A percentile compares a stretch with the other conserved stretches of the same genome.
These are phyloP conservation scores for Albula glossodonta DNA, from an alignment of 2,113 vertebrate genomes.

Conservation along the genomic window DNA sequence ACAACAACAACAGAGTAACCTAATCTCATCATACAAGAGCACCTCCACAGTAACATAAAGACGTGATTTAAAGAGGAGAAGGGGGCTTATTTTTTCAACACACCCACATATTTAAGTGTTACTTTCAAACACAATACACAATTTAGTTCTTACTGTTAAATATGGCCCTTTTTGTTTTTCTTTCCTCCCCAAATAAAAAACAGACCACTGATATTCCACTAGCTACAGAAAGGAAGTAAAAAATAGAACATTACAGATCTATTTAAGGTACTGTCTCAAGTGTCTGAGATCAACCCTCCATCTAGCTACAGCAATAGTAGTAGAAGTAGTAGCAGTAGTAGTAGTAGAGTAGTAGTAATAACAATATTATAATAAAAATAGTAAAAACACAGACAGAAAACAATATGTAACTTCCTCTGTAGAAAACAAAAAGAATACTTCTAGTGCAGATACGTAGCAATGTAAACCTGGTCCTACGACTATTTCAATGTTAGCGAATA, in stretches of 20 bases:
- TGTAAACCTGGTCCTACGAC: slow-evolving; percentile 96
- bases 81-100: slow-evolving; percentile 21
- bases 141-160: slow-evolving; percentile 34
- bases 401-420: slow-evolving; percentile 64
- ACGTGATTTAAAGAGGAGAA: slow-evolving; percentile 15
- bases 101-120: slow-evolving; percentile 31
- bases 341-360: slow-evolving; percentile 58
- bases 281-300: slow-evolving; percentile 35
- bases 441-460: slow-evolving; percentile 94
- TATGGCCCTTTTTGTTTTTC: slow-evolving; percentile 27
- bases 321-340: slow-evolving; percentile 51
- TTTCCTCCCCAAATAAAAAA: slow-evolving; percentile 30
- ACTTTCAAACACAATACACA: slow-evolving; percentile 47
- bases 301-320: slow-evolving; percentile 64
- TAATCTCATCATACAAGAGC: slow-evolving; percentile 30
- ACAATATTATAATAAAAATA: slow-evolving; percentile 62
- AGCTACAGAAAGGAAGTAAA: slow-evolving; percentile 40
- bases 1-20: slow-evolving; percentile 31
- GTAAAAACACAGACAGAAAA: slow-evolving; percentile 68
- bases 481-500: slow-evolving; percentile 81
- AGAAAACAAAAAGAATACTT: slow-evolving; percentile 71
- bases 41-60: slow-evolving; percentile 25
- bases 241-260: slow-evolving; percentile 22
- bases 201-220: slow-evolving; percentile 32
- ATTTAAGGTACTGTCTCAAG: slow-evolving; percentile 38